Evolutionary conservation across 2,888 invertebrate species (phyloP), one percentile per base, ranked within the genome.

Genomic region (Drosophila flavopinicola): DNA sequence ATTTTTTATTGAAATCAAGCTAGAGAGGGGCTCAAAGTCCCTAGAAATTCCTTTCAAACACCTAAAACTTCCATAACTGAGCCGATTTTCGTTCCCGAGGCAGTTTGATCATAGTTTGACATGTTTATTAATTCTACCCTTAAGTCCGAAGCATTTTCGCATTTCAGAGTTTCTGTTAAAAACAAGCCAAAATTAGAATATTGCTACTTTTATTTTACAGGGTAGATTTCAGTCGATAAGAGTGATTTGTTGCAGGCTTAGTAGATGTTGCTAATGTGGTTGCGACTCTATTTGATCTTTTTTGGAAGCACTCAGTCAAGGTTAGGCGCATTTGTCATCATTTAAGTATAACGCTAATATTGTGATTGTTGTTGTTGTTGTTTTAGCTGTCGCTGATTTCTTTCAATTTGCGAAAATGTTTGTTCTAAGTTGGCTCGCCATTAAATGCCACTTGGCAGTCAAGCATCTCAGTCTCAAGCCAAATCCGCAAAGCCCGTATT

Each of bases 241-340:
- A 33, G n/a, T 10, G 1, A 17, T 10, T 15, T 10, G 6, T 24
- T 9, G 11, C 9, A 10, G 0, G 17, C n/a, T 33, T n/a, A 9
- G 6, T 29, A 15, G 38, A 29, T 29, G 20, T 35, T 41, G 69
- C 56, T 45, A 56, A 53, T 74, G 52, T 38, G 27, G 25, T 45
- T 37, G 53, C 29, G 45, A 32, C 57, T 49, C 44, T 48, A 37
- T 24, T 42, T 63, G 25, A 58, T 52, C n/a, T n/a, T 33, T 60
- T 59, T 57, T 48, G 44, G 42, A 45, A 32, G 51, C 60, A 52
- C 63, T 61, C 67, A 72, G 83, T 82, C 87, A 82, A 82, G 87
- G 82, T 78, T 78, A 44, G 38, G 33, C 51, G 44, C 82, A 83
- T 83, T 83, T 87, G 80, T 83, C 82, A 87, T 87, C 66, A 68